Conservation (phyloP, 2,113 vertebrate species). For the Xiphophorus couchianus region DNA sequence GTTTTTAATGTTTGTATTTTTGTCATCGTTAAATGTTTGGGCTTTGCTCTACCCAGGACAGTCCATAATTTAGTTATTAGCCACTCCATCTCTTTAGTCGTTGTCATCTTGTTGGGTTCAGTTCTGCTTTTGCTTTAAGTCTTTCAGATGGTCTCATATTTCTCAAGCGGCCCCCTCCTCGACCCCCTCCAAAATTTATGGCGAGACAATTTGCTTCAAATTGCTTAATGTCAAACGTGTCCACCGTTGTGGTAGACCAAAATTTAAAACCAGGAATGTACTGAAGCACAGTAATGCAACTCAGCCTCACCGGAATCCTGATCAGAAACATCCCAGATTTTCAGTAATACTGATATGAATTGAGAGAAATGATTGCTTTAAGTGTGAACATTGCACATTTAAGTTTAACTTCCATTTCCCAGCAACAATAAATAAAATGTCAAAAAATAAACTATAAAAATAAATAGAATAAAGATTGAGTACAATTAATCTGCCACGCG, state of each 20-base stretch:
- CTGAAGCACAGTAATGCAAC: no score
- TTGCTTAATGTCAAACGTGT: no score
- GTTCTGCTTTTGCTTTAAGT: neutral
- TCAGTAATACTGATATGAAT: neutral
- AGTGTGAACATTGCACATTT: neutral
- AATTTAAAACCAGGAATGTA: no score
- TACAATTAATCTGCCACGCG: neutral
- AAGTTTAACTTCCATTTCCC: neutral
- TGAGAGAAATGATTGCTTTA: neutral
- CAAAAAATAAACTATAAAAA: no score
- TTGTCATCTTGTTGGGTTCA: neutral
- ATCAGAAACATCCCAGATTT: neutral
- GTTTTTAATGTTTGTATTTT: no score
- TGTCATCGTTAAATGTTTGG: no score
- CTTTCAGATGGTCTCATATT: neutral
- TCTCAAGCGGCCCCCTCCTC: neutral
- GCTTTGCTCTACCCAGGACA: no score
- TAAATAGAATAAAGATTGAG: neutral
- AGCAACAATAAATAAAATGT: neutral
- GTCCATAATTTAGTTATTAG: no score
- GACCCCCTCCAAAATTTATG: no score
- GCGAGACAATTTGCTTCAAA: no score
- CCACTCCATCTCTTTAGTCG: no score
- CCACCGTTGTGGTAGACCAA: no score
- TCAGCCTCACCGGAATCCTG: neutral